These are phyloP conservation scores for Lydus trimaculatus DNA, from an alignment of 2,888 invertebrate species.

Conservation along the genomic window DNA sequence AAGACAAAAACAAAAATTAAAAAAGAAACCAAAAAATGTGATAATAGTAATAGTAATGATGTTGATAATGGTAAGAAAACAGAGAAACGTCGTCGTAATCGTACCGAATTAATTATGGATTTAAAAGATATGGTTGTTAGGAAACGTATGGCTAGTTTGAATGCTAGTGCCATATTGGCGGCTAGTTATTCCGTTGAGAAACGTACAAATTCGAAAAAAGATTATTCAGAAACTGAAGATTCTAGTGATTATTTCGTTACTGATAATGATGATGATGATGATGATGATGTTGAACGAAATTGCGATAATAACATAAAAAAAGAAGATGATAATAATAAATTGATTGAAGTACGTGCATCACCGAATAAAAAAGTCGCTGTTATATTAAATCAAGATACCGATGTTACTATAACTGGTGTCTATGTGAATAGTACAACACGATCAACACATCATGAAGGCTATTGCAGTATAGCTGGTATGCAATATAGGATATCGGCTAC, in stretches of 20 bases:
- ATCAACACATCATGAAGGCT: slow-evolving; percentile 80
- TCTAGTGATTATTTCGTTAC: slow-evolving; percentile 63
- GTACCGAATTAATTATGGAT: slow-evolving; percentile 76
- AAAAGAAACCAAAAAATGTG: slow-evolving; percentile 42
- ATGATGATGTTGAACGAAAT: slow-evolving; percentile 56
- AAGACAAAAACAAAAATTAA: slow-evolving; percentile 46
- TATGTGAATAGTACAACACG: slow-evolving; percentile 79
- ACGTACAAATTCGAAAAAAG: slow-evolving; percentile 65
- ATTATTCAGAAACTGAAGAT: slow-evolving; percentile 60
- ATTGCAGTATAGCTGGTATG: slow-evolving; percentile 84
- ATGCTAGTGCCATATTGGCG: slow-evolving; percentile 88
- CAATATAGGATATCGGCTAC: slow-evolving; percentile 89
- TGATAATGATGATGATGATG: slow-evolving; percentile 60
- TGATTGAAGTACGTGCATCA: slow-evolving; percentile 57
- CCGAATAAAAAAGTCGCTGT: slow-evolving; percentile 73
- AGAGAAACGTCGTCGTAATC: slow-evolving; percentile 66
- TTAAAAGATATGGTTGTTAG: slow-evolving; percentile 87
- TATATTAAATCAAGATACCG: slow-evolving; percentile 85
- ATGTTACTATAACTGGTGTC: slow-evolving; percentile 87
- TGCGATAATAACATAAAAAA: slow-evolving; percentile 62
- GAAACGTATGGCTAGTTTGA: slow-evolving; percentile 90
- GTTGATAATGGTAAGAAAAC: slow-evolving; percentile 61
- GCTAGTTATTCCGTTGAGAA: slow-evolving; percentile 83
- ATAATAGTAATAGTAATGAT: background rate
- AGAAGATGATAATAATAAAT: slow-evolving; percentile 60